Percentiles rank a stretch among this genome's conserved stretches.
Evolutionary conservation across 2,888 invertebrate species (phyloP).

Genomic region (Limnephilus marmoratus): DNA sequence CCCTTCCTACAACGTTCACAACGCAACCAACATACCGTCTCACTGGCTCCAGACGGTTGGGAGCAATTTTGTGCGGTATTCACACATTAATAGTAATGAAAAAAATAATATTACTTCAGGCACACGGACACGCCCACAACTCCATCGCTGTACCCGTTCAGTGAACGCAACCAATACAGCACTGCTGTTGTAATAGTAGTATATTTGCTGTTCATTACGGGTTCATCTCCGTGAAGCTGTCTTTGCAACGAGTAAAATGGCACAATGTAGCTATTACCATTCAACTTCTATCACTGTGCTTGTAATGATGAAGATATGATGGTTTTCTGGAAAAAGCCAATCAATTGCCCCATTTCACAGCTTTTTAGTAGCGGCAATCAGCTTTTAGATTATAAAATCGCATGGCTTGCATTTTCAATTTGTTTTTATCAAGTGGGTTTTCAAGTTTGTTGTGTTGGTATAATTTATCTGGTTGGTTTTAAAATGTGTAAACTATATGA

Average conservation of each 20-base stretch:
- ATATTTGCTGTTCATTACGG: not conserved
- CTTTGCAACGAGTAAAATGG: not conserved
- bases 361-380: too few relatives aligned
- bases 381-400: not conserved
- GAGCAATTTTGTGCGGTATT: too few relatives aligned
- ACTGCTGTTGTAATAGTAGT: conserved; percentile 2
- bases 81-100: not conserved
- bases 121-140: not conserved
- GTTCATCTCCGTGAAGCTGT: not conserved
- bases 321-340: not conserved
- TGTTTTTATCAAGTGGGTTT: not conserved
- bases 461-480: not conserved
- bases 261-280: not conserved
- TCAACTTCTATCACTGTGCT: not conserved
- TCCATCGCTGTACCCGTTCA: not conserved
- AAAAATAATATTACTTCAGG: not conserved
- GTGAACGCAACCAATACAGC: not conserved
- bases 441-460: not conserved
- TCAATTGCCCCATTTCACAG: not conserved
- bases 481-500: too few relatives aligned
- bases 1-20: too few relatives aligned
- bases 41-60: too few relatives aligned
- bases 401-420: not conserved
- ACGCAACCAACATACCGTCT: too few relatives aligned
- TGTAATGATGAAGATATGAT: not conserved